Percentiles rank a stretch among this genome's conserved stretches.
Conservation (phyloP, 1,140 invertebrate genomes). For the Bombus confusus region DNA sequence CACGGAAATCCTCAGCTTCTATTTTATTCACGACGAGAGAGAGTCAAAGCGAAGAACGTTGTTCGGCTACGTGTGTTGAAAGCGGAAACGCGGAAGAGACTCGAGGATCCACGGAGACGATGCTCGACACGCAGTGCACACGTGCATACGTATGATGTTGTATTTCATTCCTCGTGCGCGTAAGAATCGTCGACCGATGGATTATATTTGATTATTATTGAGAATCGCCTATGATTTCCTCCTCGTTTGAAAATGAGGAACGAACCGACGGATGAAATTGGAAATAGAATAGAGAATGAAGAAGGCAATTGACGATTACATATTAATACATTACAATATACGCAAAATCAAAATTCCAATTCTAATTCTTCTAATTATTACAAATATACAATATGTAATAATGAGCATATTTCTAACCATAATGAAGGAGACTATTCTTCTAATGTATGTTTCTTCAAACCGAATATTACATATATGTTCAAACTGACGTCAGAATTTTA, state of each 20-base stretch:
- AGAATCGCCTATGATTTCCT: background rate
- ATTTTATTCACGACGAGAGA: slow-evolving; percentile 44
- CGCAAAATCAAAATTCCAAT: no score
- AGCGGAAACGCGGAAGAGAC: slow-evolving; percentile 34
- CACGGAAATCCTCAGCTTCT: slow-evolving; percentile 44
- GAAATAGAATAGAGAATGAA: background rate
- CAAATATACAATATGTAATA: background rate
- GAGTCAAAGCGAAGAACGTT: slow-evolving; percentile 49
- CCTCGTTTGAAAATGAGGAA: background rate
- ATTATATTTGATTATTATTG: background rate
- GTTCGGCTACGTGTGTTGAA: slow-evolving; percentile 49
- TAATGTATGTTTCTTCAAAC: background rate
- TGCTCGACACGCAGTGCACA: slow-evolving; percentile 7
- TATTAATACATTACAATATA: no score
- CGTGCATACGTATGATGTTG: background rate
- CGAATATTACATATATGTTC: background rate
- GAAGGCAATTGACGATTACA: no score
- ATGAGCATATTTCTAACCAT: no score
- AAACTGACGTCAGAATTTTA: background rate
- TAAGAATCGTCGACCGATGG: background rate
- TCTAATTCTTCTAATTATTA: no score
- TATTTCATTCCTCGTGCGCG: background rate
- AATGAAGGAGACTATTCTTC: background rate
- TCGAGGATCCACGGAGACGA: slow-evolving; percentile 26
- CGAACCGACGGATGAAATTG: background rate